These are phyloP conservation scores for Trachelus tabidus DNA, from an alignment of 2,888 invertebrate species.

Conservation along the genomic window DNA sequence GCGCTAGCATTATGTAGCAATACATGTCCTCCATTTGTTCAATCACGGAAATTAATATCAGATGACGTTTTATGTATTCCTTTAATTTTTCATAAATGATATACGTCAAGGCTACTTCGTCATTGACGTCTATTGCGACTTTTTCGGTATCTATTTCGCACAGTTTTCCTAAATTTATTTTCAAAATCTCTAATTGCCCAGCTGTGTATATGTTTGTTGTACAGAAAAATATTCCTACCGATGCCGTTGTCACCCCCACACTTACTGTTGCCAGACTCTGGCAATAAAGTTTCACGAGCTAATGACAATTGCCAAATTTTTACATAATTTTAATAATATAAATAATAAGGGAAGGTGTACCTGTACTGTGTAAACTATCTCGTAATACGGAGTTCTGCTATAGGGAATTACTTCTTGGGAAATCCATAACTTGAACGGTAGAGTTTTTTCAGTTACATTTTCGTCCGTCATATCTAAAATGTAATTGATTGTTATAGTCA, in stretches of 20 bases:
- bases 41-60: background rate
- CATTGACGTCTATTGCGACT: background rate
- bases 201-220: conserved; percentile 41
- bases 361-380: conserved; percentile 30
- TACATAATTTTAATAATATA: background rate
- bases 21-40: background rate
- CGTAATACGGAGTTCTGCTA: conserved; percentile 36
- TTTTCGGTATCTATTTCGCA: background rate
- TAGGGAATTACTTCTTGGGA: conserved; percentile 23
- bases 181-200: conserved; percentile 38
- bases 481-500: background rate
- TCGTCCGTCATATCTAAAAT: background rate
- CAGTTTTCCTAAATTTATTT: background rate
- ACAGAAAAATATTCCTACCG: conserved; percentile 43
- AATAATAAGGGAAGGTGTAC: conserved; percentile 18
- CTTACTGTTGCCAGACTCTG: conserved; percentile 38
- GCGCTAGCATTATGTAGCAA: background rate
- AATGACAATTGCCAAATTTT: background rate
- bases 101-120: background rate
- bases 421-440: conserved; percentile 42
- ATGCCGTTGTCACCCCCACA: conserved; percentile 38
- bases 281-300: background rate
- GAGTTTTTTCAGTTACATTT: conserved; percentile 35
- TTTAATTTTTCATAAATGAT: background rate
- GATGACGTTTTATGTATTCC: background rate